Evolutionary conservation across 1,140 invertebrate species (phyloP).

Genomic region (Drosophila kurseongensis): DNA sequence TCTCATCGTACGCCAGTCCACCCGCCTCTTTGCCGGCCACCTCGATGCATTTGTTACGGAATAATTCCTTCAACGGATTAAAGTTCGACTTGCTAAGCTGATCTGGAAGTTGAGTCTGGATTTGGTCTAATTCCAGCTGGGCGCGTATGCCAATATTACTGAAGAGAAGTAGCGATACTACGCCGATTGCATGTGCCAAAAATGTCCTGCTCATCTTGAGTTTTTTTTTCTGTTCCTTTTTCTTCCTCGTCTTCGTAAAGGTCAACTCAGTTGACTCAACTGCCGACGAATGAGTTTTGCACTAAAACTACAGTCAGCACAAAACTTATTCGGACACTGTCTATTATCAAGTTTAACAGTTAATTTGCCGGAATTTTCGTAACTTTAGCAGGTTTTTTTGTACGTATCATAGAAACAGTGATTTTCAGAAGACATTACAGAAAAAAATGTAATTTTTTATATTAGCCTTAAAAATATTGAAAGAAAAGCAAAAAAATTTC

Average conservation of each 20-base stretch:
- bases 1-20: slow-evolving; percentile 50
- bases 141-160: slow-evolving; percentile 15
- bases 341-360: no score
- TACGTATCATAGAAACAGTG: no score
- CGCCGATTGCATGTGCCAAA: neutral
- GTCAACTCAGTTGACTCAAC: neutral
- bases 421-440: no score
- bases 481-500: no score
- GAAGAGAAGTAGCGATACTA: slow-evolving; percentile 9
- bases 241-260: neutral
- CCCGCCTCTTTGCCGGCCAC: slow-evolving; percentile 73
- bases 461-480: no score
- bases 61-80: slow-evolving; percentile 47
- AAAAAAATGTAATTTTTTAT: no score
- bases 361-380: no score
- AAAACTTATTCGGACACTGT: no score
- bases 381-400: no score
- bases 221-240: neutral
- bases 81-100: slow-evolving; percentile 59
- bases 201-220: slow-evolving; percentile 12
- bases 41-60: slow-evolving; percentile 73
- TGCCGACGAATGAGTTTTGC: neutral
- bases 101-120: slow-evolving; percentile 55
- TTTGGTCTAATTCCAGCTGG: slow-evolving; percentile 51
- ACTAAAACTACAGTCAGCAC: no score